A percentile compares a stretch with the other conserved stretches of the same genome.
phyloP scores from a whole-genome alignment of 2,888 invertebrate genomes.

The Crocallis elinguaria region DNA sequence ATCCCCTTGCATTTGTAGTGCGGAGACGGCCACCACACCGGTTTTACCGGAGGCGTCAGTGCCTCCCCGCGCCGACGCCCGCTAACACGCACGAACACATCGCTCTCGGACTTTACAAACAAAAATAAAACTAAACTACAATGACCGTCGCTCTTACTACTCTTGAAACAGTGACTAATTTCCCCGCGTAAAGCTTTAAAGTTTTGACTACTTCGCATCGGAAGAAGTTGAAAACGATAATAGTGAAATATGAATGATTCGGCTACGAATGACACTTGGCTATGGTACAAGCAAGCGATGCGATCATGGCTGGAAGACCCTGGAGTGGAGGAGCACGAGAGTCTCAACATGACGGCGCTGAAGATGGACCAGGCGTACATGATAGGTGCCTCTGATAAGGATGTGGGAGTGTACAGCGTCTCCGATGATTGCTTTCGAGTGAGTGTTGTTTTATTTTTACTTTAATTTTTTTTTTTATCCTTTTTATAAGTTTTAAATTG shows the following conservation, averaged over 20 bases:
- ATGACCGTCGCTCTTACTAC: constrained; percentile 37
- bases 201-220: constrained; percentile 44
- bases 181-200: constrained; percentile 21
- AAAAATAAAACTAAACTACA: constrained; percentile 32
- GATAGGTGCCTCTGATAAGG: constrained; percentile 63
- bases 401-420: constrained; percentile 86
- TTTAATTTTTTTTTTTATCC: background rate
- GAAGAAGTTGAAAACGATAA: constrained; percentile 46
- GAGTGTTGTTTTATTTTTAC: constrained; percentile 50
- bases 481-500: no score
- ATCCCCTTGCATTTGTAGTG: constrained; percentile 34
- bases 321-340: constrained; percentile 74
- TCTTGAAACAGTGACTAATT: constrained; percentile 12
- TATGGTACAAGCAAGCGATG: constrained; percentile 72
- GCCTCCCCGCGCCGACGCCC: constrained; percentile 31
- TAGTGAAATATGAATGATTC: constrained; percentile 65
- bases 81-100: constrained; percentile 40
- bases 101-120: constrained; percentile 15
- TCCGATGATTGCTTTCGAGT: constrained; percentile 90
- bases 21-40: constrained; percentile 45
- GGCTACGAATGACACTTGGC: constrained; percentile 66
- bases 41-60: constrained; percentile 47
- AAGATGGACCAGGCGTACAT: constrained; percentile 88
- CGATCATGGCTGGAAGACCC: constrained; percentile 86
- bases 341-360: constrained; percentile 84